A percentile compares a stretch with the other conserved stretches of the same genome.
Evolutionary conservation across 2,888 invertebrate species (phyloP).

Genomic region (Oscheius sp.): DNA sequence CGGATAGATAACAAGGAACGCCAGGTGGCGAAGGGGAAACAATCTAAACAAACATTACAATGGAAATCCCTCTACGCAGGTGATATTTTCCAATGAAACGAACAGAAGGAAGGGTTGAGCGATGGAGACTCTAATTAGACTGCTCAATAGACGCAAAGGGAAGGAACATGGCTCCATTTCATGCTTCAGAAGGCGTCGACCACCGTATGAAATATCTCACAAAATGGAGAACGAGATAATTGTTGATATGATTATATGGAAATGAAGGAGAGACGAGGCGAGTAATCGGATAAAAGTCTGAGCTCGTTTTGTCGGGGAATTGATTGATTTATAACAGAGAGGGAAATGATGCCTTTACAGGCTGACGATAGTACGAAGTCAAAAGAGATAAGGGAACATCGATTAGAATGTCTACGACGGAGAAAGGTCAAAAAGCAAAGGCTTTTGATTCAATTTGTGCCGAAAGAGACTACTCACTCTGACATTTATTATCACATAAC

Average conservation of each 20-base stretch:
- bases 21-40: too few relatives aligned
- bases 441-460: not conserved
- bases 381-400: conserved; percentile 6
- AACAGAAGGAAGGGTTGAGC: too few relatives aligned
- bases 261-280: not conserved
- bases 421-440: not conserved
- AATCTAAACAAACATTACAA: too few relatives aligned
- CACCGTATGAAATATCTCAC: not conserved
- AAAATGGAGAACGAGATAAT: not conserved
- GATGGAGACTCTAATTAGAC: conserved; percentile 7
- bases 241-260: not conserved
- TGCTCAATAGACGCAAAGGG: not conserved
- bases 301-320: not conserved
- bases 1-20: too few relatives aligned
- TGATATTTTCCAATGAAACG: too few relatives aligned
- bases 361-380: not conserved
- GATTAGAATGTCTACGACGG: conserved; percentile 11
- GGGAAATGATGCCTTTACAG: not conserved
- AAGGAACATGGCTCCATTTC: conserved; percentile 33
- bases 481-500: conserved; percentile 9
- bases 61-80: too few relatives aligned
- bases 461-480: not conserved
- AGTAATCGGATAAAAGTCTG: conserved; percentile 1
- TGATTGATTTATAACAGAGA: conserved; percentile 3
- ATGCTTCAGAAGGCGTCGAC: not conserved